Base-by-base conservation (phyloP, 2,113 vertebrate species). In the Pituophis catenifer region DNA sequence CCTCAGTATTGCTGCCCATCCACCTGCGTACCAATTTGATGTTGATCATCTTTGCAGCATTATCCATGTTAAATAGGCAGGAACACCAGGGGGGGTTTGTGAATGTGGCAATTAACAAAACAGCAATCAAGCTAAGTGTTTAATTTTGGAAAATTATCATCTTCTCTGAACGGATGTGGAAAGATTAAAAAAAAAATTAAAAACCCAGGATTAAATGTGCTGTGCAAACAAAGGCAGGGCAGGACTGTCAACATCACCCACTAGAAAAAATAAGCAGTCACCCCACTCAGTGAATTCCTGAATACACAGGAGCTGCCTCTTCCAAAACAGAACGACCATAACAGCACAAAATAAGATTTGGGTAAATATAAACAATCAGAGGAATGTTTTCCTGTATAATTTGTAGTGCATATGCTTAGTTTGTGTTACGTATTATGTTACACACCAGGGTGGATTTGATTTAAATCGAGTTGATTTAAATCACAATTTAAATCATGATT, bases 111-210 rank as follows among this genome's bases (percentile, higher is more conserved):
- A 96, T 98, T 97, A 98, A 96, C 97, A 97, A 96, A 97, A 95
- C 93, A 96, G 96, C 97, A 97, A 86, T 98, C 97, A 98, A 97
- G 94, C 94, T 94, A 97, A 97, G 96, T 97, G 97, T 95, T 97
- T 97, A 96, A 97, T 98, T 98, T 97, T 91, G 96, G 95, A 96
- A 96, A 97, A 96, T 1, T 89, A 97, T 95, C 96, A 94, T 97
- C 96, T 97, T 97, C 95, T 95, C 8, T 0, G 93, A 97, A 95
- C 0, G 50, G 95, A 96, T 97, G 91, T 94, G 94, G 95, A 97
- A 95, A 96, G 95, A 94, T 86, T 89, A 23, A 85, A 81, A 85
- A 44, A 89, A 90, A 93, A 93, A 85, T 19, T 52, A 91, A 90
- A 95, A 95, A 94, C 81, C 92, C 2, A 86, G 53, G 94, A 96